Base-by-base conservation (phyloP, 2,797 vertebrate genomes). In the Iguana delicatissima region DNA sequence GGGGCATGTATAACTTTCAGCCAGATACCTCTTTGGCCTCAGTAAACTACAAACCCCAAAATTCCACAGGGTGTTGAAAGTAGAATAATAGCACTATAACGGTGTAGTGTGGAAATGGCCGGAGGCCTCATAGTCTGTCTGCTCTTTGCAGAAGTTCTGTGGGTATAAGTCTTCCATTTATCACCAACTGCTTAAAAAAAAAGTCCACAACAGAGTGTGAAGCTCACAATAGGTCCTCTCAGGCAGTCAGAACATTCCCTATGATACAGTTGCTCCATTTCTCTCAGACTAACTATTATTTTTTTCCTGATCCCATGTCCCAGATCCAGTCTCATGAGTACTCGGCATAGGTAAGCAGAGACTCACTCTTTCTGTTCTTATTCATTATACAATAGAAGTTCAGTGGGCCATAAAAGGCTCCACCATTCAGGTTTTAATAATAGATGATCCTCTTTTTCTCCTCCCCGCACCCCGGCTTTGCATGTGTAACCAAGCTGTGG, bases 401-500 rank as follows among this genome's bases (percentile, higher is more conserved):
- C 95, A 95, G 92, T 93, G 93, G 95, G 95, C 95, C 96, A 96
- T 94, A 95, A 96, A 46, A 94, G 95, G 94, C 95, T 93, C 95
- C 95, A 94, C 95, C 95, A 96, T 96, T 95, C 92, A 0, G 88
- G 73, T 89, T 96, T 96, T 91, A 96, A 96, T 96, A 96, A 96
- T 96, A 93, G 94, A 96, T 96, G 92, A 96, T 92, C 86, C 22
- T 94, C 67, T 86, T 83, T 86, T 94, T 94, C 94, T 92, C 74
- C 93, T 89, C 80, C 91, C 92, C 46, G 91, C n/a, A 22, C 32
- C 84, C 92, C 93, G 92, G 93, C 93, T 92, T 88, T 89, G 62
- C 0, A 0, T 91, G 85, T 81, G 90, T 87, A 95, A 92, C 88
- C 93, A 89, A 0, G 29, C 76, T 84, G 13, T 16, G 83, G 91